Conservation (phyloP, 2,888 invertebrate genomes). For the Yponomeuta plumbellus region DNA sequence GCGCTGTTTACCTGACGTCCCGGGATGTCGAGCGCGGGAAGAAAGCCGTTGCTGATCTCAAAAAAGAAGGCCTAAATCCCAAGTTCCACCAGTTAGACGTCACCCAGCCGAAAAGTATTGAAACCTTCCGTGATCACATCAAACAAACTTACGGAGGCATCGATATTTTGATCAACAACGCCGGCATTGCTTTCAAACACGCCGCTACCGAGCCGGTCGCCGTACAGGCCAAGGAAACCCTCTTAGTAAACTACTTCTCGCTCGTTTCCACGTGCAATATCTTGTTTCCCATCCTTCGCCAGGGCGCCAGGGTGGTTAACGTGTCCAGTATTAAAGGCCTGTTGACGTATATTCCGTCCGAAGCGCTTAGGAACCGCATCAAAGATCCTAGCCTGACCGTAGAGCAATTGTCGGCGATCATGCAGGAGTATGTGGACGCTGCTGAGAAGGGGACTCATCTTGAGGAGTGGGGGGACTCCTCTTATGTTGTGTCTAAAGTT, state of each 20-base stretch:
- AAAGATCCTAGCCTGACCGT: conserved; percentile 73
- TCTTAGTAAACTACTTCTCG: conserved; percentile 82
- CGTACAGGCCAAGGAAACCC: conserved; percentile 82
- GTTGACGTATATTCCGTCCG: conserved; percentile 74
- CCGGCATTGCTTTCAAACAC: conserved; percentile 81
- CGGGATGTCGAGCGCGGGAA: conserved; percentile 77
- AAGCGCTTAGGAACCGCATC: conserved; percentile 67
- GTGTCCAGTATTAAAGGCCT: conserved; percentile 82
- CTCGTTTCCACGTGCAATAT: conserved; percentile 79
- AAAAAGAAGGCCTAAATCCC: conserved; percentile 72
- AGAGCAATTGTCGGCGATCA: conserved; percentile 75
- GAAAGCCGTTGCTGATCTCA: conserved; percentile 75
- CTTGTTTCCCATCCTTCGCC: conserved; percentile 82
- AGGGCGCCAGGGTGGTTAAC: conserved; percentile 84
- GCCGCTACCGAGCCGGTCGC: conserved; percentile 78
- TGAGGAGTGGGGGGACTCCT: conserved; percentile 76
- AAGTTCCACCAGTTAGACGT: conserved; percentile 84
- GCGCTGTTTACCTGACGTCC: conserved; percentile 83
- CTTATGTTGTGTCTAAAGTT: conserved; percentile 85
- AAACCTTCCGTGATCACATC: conserved; percentile 76
- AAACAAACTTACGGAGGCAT: conserved; percentile 79
- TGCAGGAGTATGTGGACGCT: conserved; percentile 80
- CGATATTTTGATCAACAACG: conserved; percentile 86
- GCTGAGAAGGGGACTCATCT: conserved; percentile 54
- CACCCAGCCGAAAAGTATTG: conserved; percentile 75